Base-by-base conservation (phyloP, 2,113 vertebrate genomes). In the Gasterosteus nipponicus region DNA sequence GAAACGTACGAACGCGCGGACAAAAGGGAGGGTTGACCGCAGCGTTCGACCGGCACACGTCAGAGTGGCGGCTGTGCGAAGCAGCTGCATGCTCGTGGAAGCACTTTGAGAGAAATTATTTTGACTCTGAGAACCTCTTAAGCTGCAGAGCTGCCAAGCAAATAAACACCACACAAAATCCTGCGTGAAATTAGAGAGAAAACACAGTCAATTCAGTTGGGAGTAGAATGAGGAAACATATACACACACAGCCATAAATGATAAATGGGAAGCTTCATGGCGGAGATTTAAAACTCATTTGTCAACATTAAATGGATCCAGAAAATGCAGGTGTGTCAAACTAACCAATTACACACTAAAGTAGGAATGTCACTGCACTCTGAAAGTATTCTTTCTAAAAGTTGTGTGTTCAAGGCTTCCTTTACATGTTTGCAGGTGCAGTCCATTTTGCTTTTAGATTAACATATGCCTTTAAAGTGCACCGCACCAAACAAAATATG, bases 101-200 rank as follows among this genome's bases (percentile, higher is more conserved):
- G 63, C 26, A 68, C 72, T 86, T 33, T 62, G 39, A 84, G 49
- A 72, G 18, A 66, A 75, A 82, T 73, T 2, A 77, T 79, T 74
- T 64, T 42, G 61, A 73, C 61, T 77, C 58, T 2, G 22, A 49
- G 63, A 80, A 60, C 31, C 53, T 81, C 82, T 83, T 53, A 76
- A 64, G 70, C 78, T 73, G 66, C 51, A 56, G 56, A 76, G 65
- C 10, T 62, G 64, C 73, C 75, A 42, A 71, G 71, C 71, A 84
- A 73, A 81, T 51, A 73, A 80, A 80, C 66, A 77, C 0, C 29
- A 42, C 1, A 31, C 26, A 47, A 51, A 69, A 53, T 46, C 7
- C 47, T 66, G 60, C 42, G 39, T 69, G 73, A 68, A 82, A 69
- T 44, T 69, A 44, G 78, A 29, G 58, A 11, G 51, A 51, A 69